These are phyloP conservation scores for Neotoxoptera formosana DNA, from an alignment of 1,140 invertebrate genomes.

Conservation along the genomic window DNA sequence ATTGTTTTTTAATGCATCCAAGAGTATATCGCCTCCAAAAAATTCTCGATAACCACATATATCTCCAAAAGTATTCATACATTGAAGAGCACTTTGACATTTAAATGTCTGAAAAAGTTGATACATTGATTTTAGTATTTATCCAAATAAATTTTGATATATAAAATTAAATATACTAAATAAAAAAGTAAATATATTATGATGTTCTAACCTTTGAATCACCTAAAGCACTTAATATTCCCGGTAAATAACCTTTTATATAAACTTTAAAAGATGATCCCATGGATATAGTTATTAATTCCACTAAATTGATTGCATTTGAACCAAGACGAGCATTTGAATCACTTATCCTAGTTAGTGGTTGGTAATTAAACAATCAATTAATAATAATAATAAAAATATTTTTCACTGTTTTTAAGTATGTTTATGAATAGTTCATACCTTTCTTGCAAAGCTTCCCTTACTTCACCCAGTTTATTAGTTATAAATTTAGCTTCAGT, in stretches of 20 bases:
- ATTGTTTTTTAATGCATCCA: constrained; percentile 83
- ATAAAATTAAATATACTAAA: background rate
- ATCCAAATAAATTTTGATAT: background rate
- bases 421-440: background rate
- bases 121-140: background rate
- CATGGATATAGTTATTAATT: constrained; percentile 79
- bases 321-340: constrained; percentile 92
- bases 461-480: constrained; percentile 81
- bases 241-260: constrained; percentile 81
- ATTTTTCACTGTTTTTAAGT: background rate
- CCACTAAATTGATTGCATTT: constrained; percentile 81
- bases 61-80: constrained; percentile 84
- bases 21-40: constrained; percentile 88
- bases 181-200: background rate
- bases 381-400: background rate
- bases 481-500: constrained; percentile 82
- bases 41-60: constrained; percentile 82
- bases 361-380: constrained; percentile 55
- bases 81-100: constrained; percentile 64
- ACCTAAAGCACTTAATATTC: constrained; percentile 77
- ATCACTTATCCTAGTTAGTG: constrained; percentile 74
- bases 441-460: constrained; percentile 73
- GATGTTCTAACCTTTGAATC: constrained; percentile 72
- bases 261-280: constrained; percentile 83
- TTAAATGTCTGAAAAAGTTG: constrained; percentile 35